Conservation (phyloP, 2,888 invertebrate species). For the Drosophila fulvimacula region DNA sequence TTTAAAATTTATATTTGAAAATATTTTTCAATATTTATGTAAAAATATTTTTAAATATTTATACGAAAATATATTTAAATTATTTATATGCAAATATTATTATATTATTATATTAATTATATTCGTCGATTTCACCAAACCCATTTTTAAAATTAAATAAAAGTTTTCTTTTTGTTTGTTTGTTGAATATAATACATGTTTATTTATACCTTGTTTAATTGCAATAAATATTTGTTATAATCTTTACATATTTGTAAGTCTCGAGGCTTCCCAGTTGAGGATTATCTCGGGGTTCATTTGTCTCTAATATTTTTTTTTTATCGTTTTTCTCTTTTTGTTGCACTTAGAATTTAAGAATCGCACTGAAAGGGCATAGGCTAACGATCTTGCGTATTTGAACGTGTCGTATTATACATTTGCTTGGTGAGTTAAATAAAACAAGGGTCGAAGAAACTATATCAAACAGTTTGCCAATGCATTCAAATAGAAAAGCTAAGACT, state of each 20-base stretch:
- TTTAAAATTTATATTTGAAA: too few relatives aligned
- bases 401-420: slow-evolving; percentile 60
- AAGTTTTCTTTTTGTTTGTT: not conserved
- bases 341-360: slow-evolving; percentile 59
- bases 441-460: not conserved
- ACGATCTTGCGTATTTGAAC: slow-evolving; percentile 7
- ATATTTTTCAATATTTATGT: too few relatives aligned
- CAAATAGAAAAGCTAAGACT: slow-evolving; percentile 29
- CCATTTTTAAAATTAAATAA: not conserved
- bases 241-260: slow-evolving; percentile 74
- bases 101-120: too few relatives aligned
- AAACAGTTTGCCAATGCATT: slow-evolving; percentile 32
- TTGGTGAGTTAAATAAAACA: slow-evolving; percentile 6
- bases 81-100: too few relatives aligned
- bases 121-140: not conserved
- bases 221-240: slow-evolving; percentile 70
- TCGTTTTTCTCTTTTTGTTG: slow-evolving; percentile 15
- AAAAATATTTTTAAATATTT: too few relatives aligned
- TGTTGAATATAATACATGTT: slow-evolving; percentile 73
- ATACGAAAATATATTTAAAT: too few relatives aligned
- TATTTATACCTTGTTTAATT: slow-evolving; percentile 61
- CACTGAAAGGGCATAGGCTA: slow-evolving; percentile 19
- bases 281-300: slow-evolving; percentile 7
- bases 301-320: not conserved
- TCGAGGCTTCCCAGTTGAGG: slow-evolving; percentile 65